Evolutionary conservation across 2,888 invertebrate genomes (phyloP), one percentile per base, ranked within the genome.

Genomic region (Aphodius sticticus): DNA sequence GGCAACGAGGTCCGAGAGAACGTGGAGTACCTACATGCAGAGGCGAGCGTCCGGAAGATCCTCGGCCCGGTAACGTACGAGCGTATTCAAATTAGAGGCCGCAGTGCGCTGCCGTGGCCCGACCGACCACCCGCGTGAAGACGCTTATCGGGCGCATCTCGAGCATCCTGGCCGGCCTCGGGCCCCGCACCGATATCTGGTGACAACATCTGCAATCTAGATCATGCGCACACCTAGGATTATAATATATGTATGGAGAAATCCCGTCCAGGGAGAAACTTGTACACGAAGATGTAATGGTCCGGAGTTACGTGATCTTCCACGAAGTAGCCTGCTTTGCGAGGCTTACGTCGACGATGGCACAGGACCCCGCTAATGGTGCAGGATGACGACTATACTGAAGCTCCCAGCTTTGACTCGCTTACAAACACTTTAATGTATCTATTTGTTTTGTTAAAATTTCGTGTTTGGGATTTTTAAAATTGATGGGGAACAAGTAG

Each of bases 101-200:
- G 88, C 87, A 53, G 53, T 53, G 87, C 87, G 85, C 84, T 82
- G 14, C 36, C 36, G 16, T 74, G 88, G 35, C 81, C 84, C 85
- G 87, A 87, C 86, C 88, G 88, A 88, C 87, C 87, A 84, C 88
- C 88, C 87, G 88, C 88, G 88, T 89, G 88, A 88, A 89, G 88
- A 88, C 86, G 86, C 84, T 87, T 87, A 89, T 85, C 84, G 78
- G 36, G 35, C 70, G 78, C 77, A 81, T 81, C 82, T 82, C 82
- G 83, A 80, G 81, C 82, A 83, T 80, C 70, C 70, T n/a, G 36
- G 74, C 37, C 74, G 35, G 36, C 81, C 53, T 69, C 69, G 15
- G 35, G 76, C 72, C 72, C 79, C 74, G 74, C 74, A 35, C 74
- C 74, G 36, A n/a, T 74, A 74, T 78, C 78, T 78, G 76, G 76